Evolutionary conservation across 2,888 invertebrate species (phyloP).

Genomic region (Hirtodrosophila duncani): DNA sequence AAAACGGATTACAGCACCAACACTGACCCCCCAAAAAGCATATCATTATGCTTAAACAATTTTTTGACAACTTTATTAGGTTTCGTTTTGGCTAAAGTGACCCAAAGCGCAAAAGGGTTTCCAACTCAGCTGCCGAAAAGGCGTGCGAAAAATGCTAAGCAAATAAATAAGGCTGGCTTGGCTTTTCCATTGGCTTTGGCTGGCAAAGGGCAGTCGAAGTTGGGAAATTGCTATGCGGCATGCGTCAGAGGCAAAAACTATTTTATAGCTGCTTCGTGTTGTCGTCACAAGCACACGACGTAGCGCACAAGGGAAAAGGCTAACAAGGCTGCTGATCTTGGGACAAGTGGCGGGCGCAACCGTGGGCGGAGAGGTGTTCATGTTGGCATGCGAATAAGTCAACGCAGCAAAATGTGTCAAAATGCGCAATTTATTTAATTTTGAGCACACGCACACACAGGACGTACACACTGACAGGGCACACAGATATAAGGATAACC

Average conservation of each 20-base stretch:
- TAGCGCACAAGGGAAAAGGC: slow-evolving; percentile 33
- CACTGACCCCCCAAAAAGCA: slow-evolving; percentile 60
- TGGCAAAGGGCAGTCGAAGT: slow-evolving; percentile 12
- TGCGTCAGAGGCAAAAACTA: slow-evolving; percentile 67
- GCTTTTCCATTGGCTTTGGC: no score
- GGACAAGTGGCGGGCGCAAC: not conserved
- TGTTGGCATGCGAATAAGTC: slow-evolving; percentile 61
- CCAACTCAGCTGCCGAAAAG: slow-evolving; percentile 22
- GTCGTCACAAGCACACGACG: slow-evolving; percentile 49
- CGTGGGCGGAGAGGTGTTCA: not conserved
- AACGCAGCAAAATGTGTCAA: slow-evolving; percentile 75
- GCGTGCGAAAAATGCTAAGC: slow-evolving; percentile 70
- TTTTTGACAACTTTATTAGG: slow-evolving; percentile 72
- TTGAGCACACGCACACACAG: slow-evolving; percentile 44
- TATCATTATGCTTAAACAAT: slow-evolving; percentile 74
- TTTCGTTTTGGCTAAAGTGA: slow-evolving; percentile 49
- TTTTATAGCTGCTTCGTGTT: slow-evolving; percentile 71
- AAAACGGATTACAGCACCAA: slow-evolving; percentile 71
- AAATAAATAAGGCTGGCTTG: slow-evolving; percentile 66
- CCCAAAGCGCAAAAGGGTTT: slow-evolving; percentile 51
- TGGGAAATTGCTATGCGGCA: slow-evolving; percentile 66
- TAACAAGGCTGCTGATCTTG: slow-evolving; percentile 51
- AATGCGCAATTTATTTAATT: slow-evolving; percentile 76
- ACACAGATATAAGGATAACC: not conserved
- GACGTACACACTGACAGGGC: not conserved